Conservation (phyloP, 2,888 invertebrate genomes). For the Cheilosia scutellata region DNA sequence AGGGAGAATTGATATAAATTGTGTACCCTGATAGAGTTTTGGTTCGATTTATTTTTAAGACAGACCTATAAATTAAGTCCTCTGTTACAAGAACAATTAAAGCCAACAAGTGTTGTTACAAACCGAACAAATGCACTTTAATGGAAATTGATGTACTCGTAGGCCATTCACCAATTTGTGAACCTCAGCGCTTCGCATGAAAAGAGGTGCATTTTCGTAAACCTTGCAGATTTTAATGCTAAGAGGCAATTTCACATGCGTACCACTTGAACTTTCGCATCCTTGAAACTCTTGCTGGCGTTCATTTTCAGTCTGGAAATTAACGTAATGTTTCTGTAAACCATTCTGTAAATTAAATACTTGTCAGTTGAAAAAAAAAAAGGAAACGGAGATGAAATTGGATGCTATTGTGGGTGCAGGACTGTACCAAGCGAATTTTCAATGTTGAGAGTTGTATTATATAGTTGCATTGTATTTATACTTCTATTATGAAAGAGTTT, state of each 20-base stretch:
- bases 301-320: background rate
- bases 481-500: too few species aligned
- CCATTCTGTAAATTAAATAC: too few species aligned
- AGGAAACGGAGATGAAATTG: too few species aligned
- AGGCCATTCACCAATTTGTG: background rate
- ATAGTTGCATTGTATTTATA: too few species aligned
- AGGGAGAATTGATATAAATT: background rate
- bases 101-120: background rate
- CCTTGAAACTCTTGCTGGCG: background rate
- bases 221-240: conserved; percentile 20
- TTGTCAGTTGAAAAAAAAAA: too few species aligned
- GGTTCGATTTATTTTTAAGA: background rate
- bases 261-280: conserved; percentile 3
- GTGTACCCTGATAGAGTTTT: background rate
- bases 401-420: too few species aligned
- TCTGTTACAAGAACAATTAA: background rate
- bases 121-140: too few species aligned
- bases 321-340: too few species aligned
- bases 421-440: too few species aligned
- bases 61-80: background rate
- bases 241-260: conserved; percentile 23
- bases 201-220: background rate
- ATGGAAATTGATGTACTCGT: background rate
- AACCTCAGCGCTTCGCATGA: background rate
- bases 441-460: too few species aligned